Conservation (phyloP, 92 coral and sea anemone species). For the Bergia sp. region DNA sequence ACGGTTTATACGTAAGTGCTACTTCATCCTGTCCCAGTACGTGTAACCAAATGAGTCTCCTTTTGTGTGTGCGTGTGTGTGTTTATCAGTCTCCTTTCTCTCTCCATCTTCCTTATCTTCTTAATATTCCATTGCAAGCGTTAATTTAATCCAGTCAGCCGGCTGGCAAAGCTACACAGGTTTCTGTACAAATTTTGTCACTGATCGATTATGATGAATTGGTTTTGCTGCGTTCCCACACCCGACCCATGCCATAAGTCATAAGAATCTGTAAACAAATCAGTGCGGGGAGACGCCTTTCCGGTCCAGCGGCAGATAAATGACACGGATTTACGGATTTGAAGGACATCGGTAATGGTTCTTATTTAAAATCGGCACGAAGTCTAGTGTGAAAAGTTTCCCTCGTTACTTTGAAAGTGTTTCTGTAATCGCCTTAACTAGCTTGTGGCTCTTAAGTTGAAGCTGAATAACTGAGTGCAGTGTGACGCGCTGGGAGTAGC, state of each 20-base stretch:
- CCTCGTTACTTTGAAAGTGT: conserved; percentile 20
- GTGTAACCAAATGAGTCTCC: background rate
- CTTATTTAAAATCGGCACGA: background rate
- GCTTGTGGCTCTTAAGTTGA: background rate
- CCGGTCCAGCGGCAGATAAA: conserved; percentile 30
- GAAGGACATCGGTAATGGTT: conserved; percentile 21
- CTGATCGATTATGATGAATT: conserved; percentile 46
- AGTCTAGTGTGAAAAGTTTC: background rate
- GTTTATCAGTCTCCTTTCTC: background rate
- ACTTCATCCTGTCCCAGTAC: background rate
- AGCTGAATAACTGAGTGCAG: background rate
- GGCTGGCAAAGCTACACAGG: conserved; percentile 23
- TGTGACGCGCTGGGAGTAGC: background rate
- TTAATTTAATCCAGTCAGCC: background rate
- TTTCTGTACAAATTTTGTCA: conserved; percentile 27
- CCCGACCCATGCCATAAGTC: conserved; percentile 23
- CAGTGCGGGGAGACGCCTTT: conserved; percentile 38
- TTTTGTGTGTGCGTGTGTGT: no score
- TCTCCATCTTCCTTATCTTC: background rate
- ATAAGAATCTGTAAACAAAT: background rate
- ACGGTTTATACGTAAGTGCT: background rate
- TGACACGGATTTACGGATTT: conserved; percentile 28
- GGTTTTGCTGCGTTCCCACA: conserved; percentile 22
- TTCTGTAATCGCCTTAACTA: background rate
- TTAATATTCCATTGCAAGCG: background rate